A percentile compares a stretch with the other conserved stretches of the same genome.
Evolutionary conservation across 37 sponge, comb jelly and placozoan genomes (phyloP).

Genomic region (Petrosia ficiformis): DNA sequence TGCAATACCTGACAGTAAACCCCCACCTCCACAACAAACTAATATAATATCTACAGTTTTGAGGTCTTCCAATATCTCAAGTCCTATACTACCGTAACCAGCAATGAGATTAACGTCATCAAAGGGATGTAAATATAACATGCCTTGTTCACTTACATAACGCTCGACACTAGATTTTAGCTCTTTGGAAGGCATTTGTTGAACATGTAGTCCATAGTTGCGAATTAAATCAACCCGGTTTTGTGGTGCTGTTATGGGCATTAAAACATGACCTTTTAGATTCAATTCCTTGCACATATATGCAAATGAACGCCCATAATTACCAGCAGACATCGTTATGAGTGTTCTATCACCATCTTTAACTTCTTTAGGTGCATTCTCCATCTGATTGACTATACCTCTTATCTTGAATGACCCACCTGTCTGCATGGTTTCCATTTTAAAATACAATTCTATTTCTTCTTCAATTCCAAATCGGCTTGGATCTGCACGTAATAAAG

Average conservation of each 20-base stretch:
- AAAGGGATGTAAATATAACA: slow-evolving; percentile 60
- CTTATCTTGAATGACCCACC: slow-evolving; percentile 53
- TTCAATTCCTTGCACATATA: slow-evolving; percentile 24
- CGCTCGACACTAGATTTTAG: slow-evolving; percentile 29
- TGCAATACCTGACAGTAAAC: slow-evolving; percentile 60
- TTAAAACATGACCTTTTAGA: slow-evolving; percentile 32
- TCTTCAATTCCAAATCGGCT: slow-evolving; percentile 20
- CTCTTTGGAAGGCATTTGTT: slow-evolving; percentile 27
- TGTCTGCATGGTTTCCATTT: slow-evolving; percentile 61
- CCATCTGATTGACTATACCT: slow-evolving; percentile 31
- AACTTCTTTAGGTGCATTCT: slow-evolving; percentile 12
- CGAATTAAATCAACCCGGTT: slow-evolving; percentile 22
- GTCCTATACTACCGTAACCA: slow-evolving; percentile 54
- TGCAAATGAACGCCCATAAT: slow-evolving; percentile 61
- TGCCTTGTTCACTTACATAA: slow-evolving; percentile 24
- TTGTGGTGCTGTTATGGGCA: slow-evolving; percentile 48
- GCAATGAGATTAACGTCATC: slow-evolving; percentile 57
- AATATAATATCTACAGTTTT: slow-evolving; percentile 47
- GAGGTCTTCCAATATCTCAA: slow-evolving; percentile 56
- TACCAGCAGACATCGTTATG: slow-evolving; percentile 73
- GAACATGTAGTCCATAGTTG: slow-evolving; percentile 49
- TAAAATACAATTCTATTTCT: slow-evolving; percentile 24
- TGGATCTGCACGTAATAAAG: slow-evolving; percentile 15
- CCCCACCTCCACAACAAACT: slow-evolving; percentile 75
- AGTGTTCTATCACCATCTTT: slow-evolving; percentile 18